phyloP scores from a whole-genome alignment of 2,113 vertebrate species.

The Macrotus californicus region DNA sequence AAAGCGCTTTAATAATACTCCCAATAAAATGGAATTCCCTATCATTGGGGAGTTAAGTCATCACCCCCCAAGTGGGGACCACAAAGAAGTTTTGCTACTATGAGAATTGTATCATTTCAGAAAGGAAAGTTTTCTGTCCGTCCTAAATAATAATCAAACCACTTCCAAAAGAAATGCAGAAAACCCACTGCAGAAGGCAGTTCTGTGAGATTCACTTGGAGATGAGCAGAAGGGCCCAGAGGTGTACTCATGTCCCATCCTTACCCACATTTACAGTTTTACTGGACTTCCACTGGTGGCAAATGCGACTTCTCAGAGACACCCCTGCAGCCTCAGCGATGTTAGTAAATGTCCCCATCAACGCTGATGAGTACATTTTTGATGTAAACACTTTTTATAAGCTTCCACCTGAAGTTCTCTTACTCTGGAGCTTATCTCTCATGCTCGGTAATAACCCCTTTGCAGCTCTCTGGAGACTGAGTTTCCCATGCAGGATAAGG shows the following conservation, averaged over 20 bases:
- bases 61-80: not conserved
- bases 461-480: not conserved
- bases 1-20: not conserved
- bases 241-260: too few species aligned
- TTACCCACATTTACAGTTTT: not conserved
- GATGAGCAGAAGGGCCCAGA: not conserved
- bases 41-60: not conserved
- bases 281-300: not conserved
- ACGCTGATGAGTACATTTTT: not conserved
- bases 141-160: not conserved
- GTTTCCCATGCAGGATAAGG: not conserved
- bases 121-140: not conserved
- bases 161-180: not conserved
- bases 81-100: not conserved
- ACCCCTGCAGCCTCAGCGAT: rapidly evolving
- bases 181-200: not conserved
- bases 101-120: not conserved
- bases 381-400: not conserved
- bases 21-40: not conserved
- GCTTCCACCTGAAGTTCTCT: not conserved
- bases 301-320: not conserved
- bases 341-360: not conserved
- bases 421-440: not conserved
- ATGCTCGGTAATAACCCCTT: not conserved
- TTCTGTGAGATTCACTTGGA: rapidly evolving